Evolutionary conservation across 2,888 invertebrate species (phyloP), one percentile per base, ranked within the genome.

Genomic region (Anthophora plumipes): DNA sequence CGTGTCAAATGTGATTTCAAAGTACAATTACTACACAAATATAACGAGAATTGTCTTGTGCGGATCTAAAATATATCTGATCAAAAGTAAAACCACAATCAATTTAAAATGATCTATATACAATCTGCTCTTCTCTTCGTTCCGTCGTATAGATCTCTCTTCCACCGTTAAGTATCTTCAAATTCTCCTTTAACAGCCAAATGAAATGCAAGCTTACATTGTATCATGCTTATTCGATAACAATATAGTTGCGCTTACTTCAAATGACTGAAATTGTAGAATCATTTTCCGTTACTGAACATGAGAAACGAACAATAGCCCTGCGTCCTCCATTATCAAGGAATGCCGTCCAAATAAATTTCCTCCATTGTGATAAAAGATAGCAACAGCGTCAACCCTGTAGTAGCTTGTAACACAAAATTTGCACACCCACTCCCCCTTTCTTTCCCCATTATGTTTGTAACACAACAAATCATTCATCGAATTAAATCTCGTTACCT

Each of bases 391-490:
- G 59, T 48, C 76, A 50, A 12, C 41, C 77, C 79, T 84, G 70
- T 60, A 77, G 31, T 31, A 31, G 84, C 82, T 85, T 70, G 80
- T 12, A 85, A 75, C 22, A 84, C 14, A 82, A 75, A 54, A 75
- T 68, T n/a, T 77, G 64, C 69, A 61, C 57, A 52, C 43, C 66
- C 68, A 67, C 17, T 12, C 17, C 37, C 66, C 41, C 57, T 43
- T 1, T n/a, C 9, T 43, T 73, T 12, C 60, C 61, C 55, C 37
- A 68, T 20, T 31, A 31, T 68, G 64, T 31, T 41, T 68, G 63
- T 41, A 57, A 17, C 22, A 25, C 37, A 39, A 39, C 1, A 61
- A 43, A 61, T 72, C 37, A 55, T 64, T 54, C 64, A 17, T 39
- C 43, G 43, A 37, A 20, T 67, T 43, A 66, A 57, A 43, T 52